Evolutionary conservation across 2,888 invertebrate genomes (phyloP), one percentile per base, ranked within the genome.

Genomic region (Dasysyrphus tricinctus): DNA sequence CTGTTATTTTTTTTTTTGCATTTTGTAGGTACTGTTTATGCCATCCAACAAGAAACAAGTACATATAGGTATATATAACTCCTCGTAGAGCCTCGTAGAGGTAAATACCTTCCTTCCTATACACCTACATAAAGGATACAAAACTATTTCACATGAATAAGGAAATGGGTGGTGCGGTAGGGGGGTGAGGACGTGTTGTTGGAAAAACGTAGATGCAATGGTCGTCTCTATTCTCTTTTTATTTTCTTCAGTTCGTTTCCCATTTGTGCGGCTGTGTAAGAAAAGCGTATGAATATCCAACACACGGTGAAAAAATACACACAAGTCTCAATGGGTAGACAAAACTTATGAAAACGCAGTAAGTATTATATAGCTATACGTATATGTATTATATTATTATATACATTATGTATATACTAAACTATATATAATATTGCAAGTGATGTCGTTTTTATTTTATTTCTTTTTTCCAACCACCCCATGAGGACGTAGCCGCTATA

Each of bases 101-200:
- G n/a, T n/a, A n/a, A n/a, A n/a, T n/a, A n/a, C n/a, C n/a, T n/a
- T n/a, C n/a, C n/a, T n/a, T n/a, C n/a, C n/a, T n/a, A n/a, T n/a
- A 32, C 5, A 32, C 9, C 12, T 12, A 12, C 11, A 34, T 39
- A 37, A 7, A 32, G 51, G 12, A 12, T 14, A 51, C 3, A 32
- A 54, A 54, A 32, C 54, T 5, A n/a, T 54, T 32, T 54, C n/a
- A 8, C 54, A n/a, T n/a, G 8, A 54, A 29, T n/a, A 54, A 54
- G 54, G 32, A 51, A 51, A 24, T 51, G 14, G 14, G 29, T 54
- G 29, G 7, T 32, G 29, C 29, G 29, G 29, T n/a, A 7, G 7
- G 8, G 14, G 14, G 29, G 14, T 54, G 24, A 29, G 8, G 14
- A 54, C 29, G 7, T 32, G 14, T 54, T 32, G 29, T 14, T 54